A percentile compares a stretch with the other conserved stretches of the same genome.
These are phyloP conservation scores for Babyrousa celebensis DNA, from an alignment of 2,797 vertebrate genomes.

Conservation along the genomic window DNA sequence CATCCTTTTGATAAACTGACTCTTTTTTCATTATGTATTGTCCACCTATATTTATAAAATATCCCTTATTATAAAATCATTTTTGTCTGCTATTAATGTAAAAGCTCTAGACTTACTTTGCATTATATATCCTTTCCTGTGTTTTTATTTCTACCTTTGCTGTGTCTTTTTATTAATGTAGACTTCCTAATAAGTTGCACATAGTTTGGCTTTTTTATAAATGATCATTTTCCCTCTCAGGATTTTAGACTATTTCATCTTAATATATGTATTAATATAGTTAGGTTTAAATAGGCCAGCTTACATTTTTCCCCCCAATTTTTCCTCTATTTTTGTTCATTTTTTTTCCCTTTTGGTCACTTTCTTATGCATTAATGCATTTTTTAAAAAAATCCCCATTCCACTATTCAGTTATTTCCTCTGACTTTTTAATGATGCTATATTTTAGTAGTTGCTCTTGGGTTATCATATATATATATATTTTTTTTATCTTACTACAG, in stretches of 20 bases:
- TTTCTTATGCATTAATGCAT: background rate
- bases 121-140: background rate
- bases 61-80: background rate
- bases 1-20: background rate
- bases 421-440: background rate
- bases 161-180: background rate
- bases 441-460: background rate
- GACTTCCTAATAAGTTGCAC: background rate
- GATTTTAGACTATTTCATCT: background rate
- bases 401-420: too few relatives aligned
- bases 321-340: background rate
- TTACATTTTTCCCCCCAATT: background rate
- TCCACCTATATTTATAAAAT: background rate
- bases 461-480: background rate
- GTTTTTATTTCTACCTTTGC: background rate
- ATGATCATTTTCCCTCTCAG: background rate
- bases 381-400: background rate
- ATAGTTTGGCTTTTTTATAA: background rate
- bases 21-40: background rate
- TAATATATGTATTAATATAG: background rate
- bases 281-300: background rate
- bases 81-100: background rate
- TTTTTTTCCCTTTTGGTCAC: background rate
- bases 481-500: background rate
- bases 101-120: background rate